A percentile compares a stretch with the other conserved stretches of the same genome.
These are phyloP conservation scores for Anniella stebbinsi DNA, from an alignment of 2,797 vertebrate species.

Conservation along the genomic window DNA sequence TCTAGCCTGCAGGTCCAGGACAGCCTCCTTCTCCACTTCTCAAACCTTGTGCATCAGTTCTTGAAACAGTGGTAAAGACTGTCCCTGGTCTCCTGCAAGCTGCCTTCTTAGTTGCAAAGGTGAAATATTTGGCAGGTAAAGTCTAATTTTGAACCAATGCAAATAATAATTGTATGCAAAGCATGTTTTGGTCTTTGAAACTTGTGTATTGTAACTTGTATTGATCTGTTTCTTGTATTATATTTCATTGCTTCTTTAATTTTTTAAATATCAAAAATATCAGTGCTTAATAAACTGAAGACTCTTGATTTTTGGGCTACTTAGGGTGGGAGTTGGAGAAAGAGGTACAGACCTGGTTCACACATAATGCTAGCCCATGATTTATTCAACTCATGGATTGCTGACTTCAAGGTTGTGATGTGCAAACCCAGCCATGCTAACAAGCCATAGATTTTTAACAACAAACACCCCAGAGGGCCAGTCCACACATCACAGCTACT, in stretches of 20 bases:
- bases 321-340: neutral
- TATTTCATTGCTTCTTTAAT: neutral
- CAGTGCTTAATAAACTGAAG: neutral
- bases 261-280: neutral
- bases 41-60: constrained; percentile 87
- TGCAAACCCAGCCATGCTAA: too few species aligned
- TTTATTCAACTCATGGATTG: too few species aligned
- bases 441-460: too few species aligned
- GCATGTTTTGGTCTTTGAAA: neutral
- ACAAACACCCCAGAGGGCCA: too few species aligned
- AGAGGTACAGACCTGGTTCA: too few species aligned
- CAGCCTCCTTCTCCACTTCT: constrained; percentile 88
- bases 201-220: neutral
- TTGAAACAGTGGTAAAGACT: constrained; percentile 92
- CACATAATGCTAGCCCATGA: neutral
- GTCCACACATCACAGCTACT: too few species aligned
- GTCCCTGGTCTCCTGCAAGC: constrained; percentile 92
- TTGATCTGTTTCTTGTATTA: neutral
- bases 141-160: neutral
- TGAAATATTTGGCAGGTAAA: constrained; percentile 93
- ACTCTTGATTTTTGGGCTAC: neutral
- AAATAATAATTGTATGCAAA: neutral
- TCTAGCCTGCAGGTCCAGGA: constrained; percentile 86
- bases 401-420: too few species aligned
- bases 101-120: constrained; percentile 90